These are phyloP conservation scores for Empis livida DNA, from an alignment of 2,888 invertebrate genomes.

Conservation along the genomic window DNA sequence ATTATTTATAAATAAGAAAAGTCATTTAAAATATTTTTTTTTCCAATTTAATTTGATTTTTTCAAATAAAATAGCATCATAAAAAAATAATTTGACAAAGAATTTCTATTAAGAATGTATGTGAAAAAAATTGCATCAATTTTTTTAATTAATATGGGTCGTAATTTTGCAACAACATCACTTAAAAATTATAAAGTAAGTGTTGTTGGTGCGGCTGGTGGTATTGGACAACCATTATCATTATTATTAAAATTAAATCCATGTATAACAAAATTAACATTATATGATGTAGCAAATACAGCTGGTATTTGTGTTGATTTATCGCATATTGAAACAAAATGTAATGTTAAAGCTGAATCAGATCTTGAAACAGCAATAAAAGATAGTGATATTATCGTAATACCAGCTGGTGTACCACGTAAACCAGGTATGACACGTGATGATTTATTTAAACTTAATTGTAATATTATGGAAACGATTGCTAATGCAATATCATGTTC, in stretches of 20 bases:
- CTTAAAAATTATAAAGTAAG: constrained; percentile 67
- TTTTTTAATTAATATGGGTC: not conserved
- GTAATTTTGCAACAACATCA: not conserved
- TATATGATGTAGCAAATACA: constrained; percentile 86
- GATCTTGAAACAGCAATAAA: constrained; percentile 34
- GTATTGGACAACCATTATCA: constrained; percentile 88
- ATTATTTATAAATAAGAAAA: too few species aligned
- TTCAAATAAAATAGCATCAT: too few species aligned
- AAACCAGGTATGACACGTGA: constrained; percentile 95
- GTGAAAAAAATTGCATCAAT: not conserved
- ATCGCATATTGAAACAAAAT: constrained; percentile 72
- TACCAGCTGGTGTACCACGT: constrained; percentile 91
- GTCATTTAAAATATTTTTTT: too few species aligned
- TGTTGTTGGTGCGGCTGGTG: constrained; percentile 86
- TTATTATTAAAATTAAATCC: constrained; percentile 78
- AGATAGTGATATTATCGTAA: constrained; percentile 66
- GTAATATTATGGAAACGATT: constrained; percentile 78
- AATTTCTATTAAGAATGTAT: too few species aligned
- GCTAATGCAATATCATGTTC: constrained; percentile 26
- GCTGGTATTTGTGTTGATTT: constrained; percentile 90
- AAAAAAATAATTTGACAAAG: too few species aligned
- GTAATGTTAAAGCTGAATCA: not conserved
- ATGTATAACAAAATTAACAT: constrained; percentile 59
- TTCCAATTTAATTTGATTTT: too few species aligned
- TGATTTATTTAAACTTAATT: constrained; percentile 91